Evolutionary conservation across 2,113 vertebrate species (phyloP), one percentile per base, ranked within the genome.

Genomic region (Mormoops blainvillei): DNA sequence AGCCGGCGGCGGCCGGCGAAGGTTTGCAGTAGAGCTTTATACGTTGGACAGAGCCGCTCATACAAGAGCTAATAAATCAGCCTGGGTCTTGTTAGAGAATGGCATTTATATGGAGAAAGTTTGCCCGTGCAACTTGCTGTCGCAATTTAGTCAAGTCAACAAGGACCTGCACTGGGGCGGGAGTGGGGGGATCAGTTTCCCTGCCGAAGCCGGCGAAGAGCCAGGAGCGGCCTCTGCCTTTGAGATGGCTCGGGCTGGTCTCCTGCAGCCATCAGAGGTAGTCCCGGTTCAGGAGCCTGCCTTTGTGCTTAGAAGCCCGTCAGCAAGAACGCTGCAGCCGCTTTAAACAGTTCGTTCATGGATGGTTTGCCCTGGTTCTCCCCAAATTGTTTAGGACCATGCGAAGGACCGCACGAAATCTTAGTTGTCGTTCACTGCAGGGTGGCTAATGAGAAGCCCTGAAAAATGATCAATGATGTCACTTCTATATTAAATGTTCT

Each of bases 101-200:
- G 58, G 71, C 81, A 10, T 65, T 90, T 74, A 71, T 52, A 22
- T 36, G 70, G 94, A 78, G 61, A 33, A 85, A 48, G 91, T 87
- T 87, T 73, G 93, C 80, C 68, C 28, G 7, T 28, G 28, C 56
- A 63, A 15, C 74, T 81, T 54, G 76, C 87, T 7, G 0, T 87
- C 85, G 92, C 91, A 78, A 71, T 94, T 78, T 43, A 87, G 76
- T 82, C 45, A 87, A 78, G 65, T 92, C 90, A 90, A 26, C 70
- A 28, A 87, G 87, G 90, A 45, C 41, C 61, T 73, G 76, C 28
- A 20, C 19, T 38, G 48, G 43, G n/a, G n/a, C n/a, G n/a, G n/a
- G n/a, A n/a, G 56, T 0, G 11, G 33, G 50, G 41, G 16, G n/a
- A n/a, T 77, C 71, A 19, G 22, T 38, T 82, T n/a, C 3, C 50